Conservation (phyloP, 2,797 vertebrate genomes). For the Danio tinwini region DNA sequence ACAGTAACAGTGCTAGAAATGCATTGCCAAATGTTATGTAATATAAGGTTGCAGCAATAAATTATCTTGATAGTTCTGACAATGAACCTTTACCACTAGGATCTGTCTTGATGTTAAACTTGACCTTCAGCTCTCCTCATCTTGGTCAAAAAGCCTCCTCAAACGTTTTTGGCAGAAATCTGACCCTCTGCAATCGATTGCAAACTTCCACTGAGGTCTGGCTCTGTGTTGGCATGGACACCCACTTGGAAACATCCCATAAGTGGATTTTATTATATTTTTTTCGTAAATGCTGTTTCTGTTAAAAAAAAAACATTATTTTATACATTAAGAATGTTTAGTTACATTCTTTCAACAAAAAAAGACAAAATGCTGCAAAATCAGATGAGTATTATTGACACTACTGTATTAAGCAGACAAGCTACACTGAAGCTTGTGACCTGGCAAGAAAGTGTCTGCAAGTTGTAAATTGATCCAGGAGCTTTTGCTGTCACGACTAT, state of each 20-base stretch:
- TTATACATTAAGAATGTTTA: too few species aligned
- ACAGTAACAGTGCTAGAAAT: neutral
- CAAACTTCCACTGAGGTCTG: neutral
- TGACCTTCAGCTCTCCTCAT: neutral
- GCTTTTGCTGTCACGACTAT: constrained; percentile 10
- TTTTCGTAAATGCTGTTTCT: neutral
- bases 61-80: neutral
- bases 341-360: neutral
- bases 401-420: neutral
- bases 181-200: neutral
- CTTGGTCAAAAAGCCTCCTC: neutral
- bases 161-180: neutral
- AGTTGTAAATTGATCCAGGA: constrained; percentile 17
- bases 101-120: neutral
- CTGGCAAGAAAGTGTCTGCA: neutral
- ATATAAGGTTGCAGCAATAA: constrained; percentile 10
- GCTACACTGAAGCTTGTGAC: neutral
- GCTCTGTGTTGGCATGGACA: neutral
- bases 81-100: neutral
- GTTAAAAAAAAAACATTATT: too few species aligned
- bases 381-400: neutral
- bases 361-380: neutral
- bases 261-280: neutral
- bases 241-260: neutral
- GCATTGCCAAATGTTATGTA: neutral